These are phyloP conservation scores for Ceratothoa steindachneri DNA, from an alignment of 2,888 invertebrate genomes.

Conservation along the genomic window DNA sequence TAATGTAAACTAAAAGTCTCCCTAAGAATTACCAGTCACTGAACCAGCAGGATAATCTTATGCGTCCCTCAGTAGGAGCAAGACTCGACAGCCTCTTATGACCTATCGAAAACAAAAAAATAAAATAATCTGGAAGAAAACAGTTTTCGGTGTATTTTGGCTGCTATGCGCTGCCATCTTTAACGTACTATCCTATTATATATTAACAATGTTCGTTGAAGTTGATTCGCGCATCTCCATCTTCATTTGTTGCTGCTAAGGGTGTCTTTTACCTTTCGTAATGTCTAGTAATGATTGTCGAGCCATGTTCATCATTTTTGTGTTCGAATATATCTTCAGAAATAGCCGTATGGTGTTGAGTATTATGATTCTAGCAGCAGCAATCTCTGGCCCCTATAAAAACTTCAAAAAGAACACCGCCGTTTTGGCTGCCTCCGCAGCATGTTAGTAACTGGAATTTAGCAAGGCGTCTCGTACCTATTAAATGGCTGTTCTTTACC, in stretches of 20 bases:
- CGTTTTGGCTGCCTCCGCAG: background rate
- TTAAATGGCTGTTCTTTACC: background rate
- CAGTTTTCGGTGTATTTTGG: too few species aligned
- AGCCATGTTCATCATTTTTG: slow-evolving; percentile 1
- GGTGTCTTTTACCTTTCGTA: background rate
- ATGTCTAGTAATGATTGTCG: background rate
- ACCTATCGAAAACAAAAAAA: too few species aligned
- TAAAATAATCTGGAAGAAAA: too few species aligned
- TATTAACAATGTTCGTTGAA: background rate
- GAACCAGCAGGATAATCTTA: too few species aligned
- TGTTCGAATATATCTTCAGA: background rate
- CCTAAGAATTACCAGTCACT: too few species aligned
- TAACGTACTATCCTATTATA: background rate
- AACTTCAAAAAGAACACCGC: background rate
- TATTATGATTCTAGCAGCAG: background rate
- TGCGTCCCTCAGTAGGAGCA: too few species aligned
- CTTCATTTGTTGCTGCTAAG: background rate
- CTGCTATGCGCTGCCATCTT: background rate
- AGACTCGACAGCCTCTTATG: too few species aligned
- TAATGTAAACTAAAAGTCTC: too few species aligned
- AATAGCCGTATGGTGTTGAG: background rate
- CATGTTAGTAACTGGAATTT: background rate
- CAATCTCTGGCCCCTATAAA: background rate
- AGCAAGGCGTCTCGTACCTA: background rate
- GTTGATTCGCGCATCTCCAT: background rate